Percentiles rank a stretch among this genome's conserved stretches.
phyloP scores from a whole-genome alignment of 2,888 invertebrate species.

The Sarcophaga subvicina region DNA sequence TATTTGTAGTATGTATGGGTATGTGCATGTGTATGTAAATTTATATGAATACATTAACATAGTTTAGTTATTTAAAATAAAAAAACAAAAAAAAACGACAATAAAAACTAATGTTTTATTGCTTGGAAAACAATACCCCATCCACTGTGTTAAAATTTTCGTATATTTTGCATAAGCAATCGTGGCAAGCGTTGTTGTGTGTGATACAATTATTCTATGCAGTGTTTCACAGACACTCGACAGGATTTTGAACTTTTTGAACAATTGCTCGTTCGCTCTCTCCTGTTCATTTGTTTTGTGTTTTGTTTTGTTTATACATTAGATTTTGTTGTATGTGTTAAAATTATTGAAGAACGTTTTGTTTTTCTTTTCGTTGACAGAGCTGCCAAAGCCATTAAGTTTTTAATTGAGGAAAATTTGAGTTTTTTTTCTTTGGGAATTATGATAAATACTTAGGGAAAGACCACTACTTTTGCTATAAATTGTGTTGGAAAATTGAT shows the following conservation, averaged over 20 bases:
- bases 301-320: not conserved
- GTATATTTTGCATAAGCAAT: not conserved
- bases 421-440: too few species aligned
- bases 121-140: constrained; percentile 31
- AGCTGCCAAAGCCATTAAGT: constrained; percentile 14
- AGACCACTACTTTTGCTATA: too few species aligned
- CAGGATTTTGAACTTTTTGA: constrained; percentile 61
- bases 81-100: not conserved
- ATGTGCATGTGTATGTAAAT: not conserved
- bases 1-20: not conserved
- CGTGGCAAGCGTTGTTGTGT: not conserved
- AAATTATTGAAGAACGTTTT: not conserved
- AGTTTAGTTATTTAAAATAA: constrained; percentile 45
- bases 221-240: constrained; percentile 45
- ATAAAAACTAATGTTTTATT: constrained; percentile 11
- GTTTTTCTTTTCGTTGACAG: not conserved
- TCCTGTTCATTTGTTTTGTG: not conserved
- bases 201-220: constrained; percentile 24
- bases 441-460: too few species aligned
- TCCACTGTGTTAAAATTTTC: not conserved
- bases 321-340: constrained; percentile 11
- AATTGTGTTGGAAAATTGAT: too few species aligned
- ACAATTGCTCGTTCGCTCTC: constrained; percentile 7
- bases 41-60: constrained; percentile 65
- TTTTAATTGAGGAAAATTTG: not conserved